Base-by-base conservation (phyloP, 1,140 invertebrate species). In the Saccostrea echinata region DNA sequence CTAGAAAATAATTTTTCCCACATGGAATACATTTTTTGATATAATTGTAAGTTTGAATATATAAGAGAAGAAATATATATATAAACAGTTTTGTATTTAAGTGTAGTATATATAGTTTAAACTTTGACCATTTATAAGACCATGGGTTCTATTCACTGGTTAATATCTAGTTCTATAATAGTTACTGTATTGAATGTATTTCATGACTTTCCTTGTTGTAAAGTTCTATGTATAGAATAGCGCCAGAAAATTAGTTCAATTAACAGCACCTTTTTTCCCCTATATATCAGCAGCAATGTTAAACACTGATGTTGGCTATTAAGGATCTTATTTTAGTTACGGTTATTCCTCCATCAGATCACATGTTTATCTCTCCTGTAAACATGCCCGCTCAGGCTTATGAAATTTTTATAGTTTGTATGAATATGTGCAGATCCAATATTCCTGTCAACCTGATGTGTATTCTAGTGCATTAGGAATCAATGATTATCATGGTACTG, bases 341-440 rank as follows among this genome's bases (percentile, higher is more conserved):
- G 1, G 13, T 30, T 30, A 76, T 76, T 76, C 27, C 43, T 43
- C 43, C 9, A 43, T 76, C 11, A 16, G 30, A 33, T 76, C 24
- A 71, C 27, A 13, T 71, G 64, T 71, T 71, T 76, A 11, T 27
- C 11, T 76, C 27, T 16, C 27, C 13, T 27, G 13, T n/a, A n/a
- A 24, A 76, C 11, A 11, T 76, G 30, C 27, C 16, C 24, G 24
- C 24, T 76, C 27, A 30, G 68, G 27, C 27, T 76, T 76, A 76
- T 76, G 30, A 76, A 76, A 76, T 76, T 76, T 76, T 76, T 76
- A 76, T 76, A 33, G 68, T 76, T 30, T 76, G 68, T 76, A 76
- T 76, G 30, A 76, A 76, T 76, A 76, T 76, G 68, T 35, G 68
- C 16, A 76, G 24, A 30, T 76, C 27, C 68, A 76, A 76, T 76